phyloP scores from a whole-genome alignment of 2,888 invertebrate genomes.

The Parapristionchus giblindavisi region DNA sequence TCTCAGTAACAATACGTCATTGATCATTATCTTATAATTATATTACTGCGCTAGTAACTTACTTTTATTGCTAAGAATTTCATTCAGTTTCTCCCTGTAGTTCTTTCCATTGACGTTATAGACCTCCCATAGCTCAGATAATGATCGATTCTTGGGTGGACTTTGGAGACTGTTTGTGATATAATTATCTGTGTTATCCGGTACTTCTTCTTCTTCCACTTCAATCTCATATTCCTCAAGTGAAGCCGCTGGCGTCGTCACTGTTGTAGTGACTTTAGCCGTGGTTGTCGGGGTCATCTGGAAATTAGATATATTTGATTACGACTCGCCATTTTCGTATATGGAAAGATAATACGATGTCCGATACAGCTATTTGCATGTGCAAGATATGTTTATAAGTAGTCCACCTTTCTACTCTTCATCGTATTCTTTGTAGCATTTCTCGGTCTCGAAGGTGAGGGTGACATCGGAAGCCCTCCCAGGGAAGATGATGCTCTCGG shows the following conservation, averaged over 20 bases:
- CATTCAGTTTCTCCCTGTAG: slow-evolving; percentile 5
- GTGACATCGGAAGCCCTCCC: background rate
- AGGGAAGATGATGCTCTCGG: background rate
- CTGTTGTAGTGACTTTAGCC: background rate
- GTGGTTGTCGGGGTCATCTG: background rate
- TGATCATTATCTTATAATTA: background rate
- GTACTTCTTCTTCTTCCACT: background rate
- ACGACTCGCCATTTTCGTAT: background rate
- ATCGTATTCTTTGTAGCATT: background rate
- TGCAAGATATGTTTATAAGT: too few relatives aligned
- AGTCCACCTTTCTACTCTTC: slow-evolving; percentile 11
- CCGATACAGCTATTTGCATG: too few relatives aligned
- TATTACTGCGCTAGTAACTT: background rate
- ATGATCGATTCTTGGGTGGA: background rate
- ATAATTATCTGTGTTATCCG: too few relatives aligned
- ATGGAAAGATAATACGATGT: too few relatives aligned
- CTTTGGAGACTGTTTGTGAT: background rate
- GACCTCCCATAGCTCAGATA: slow-evolving; percentile 23
- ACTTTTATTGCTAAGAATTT: slow-evolving; percentile 12
- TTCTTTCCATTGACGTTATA: background rate
- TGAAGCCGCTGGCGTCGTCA: background rate
- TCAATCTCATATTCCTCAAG: background rate
- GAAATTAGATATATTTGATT: background rate
- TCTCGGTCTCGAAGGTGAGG: background rate
- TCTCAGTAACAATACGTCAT: background rate